Evolutionary conservation across 2,888 invertebrate species (phyloP), one percentile per base, ranked within the genome.

Genomic region (Pammene aurita): DNA sequence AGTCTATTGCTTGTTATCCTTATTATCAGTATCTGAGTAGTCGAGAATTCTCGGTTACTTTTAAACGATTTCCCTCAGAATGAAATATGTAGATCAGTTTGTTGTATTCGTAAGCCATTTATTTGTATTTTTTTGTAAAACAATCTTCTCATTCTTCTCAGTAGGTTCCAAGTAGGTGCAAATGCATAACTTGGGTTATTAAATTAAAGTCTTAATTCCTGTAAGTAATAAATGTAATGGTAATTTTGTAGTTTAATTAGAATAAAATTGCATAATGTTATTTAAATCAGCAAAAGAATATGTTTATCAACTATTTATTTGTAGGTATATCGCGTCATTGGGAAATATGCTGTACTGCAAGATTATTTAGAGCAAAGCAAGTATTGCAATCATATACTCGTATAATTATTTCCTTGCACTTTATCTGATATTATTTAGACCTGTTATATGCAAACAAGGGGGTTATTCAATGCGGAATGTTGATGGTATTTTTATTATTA

Each of bases 301-400:
- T n/a, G n/a, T n/a, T n/a, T 26, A 26, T 26, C 26, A 26, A 38
- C 38, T 38, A 38, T 9, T 38, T 38, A 35, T 48, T 35, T 48
- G n/a, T 38, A 38, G 48, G 56, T 57, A 42, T 6, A 16, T 13
- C 14, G 34, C 44, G 35, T 35, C 48, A 16, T 38, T 38, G 7
- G 13, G 35, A 61, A 16, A 50, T 13, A 14, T 61, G 11, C 34
- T 34, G 46, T 16, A 7, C 38, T 38, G 61, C 61, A 61, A 61
- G 35, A 50, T 48, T 61, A 61, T 61, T 16, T 61, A 61, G 61
- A 61, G 61, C 11, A 50, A 35, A 61, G 61, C 11, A 61, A 50
- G 38, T 48, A 42, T 48, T 61, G 48, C 38, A 18, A 48, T 61
- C 9, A 48, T 35, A 61, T 16, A n/a, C n/a, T n/a, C n/a, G n/a